Evolutionary conservation across 2,797 vertebrate species (phyloP), one percentile per base, ranked within the genome.

Genomic region (Sus cebifrons): DNA sequence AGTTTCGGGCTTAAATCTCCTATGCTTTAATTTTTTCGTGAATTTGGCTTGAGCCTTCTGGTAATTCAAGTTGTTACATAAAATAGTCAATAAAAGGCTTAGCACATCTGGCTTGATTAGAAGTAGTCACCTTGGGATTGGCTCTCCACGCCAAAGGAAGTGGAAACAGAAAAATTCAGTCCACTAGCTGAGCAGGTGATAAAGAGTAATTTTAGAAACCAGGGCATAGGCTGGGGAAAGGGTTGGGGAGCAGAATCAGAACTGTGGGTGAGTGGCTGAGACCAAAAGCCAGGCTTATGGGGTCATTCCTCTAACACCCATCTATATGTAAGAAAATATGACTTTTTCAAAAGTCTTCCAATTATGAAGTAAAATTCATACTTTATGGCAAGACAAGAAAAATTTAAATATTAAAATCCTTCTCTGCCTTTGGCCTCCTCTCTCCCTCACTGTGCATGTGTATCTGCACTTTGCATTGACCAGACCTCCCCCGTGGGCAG

Each of bases 41-140:
- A 96, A 92, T 96, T 97, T 86, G 68, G 21, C 84, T 96, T 95
- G 87, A 97, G 60, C 44, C 17, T 89, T 92, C n/a, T 86, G 49
- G 9, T 94, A 91, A 96, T 93, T 93, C 75, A 93, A 36, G 70
- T 87, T 92, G 74, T 87, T 96, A 92, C 32, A 92, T 86, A 96
- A 97, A 97, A 93, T 67, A 87, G 85, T 74, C 87, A 95, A 74
- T 97, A 60, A 85, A 87, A 95, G 78, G 89, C 77, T 95, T 77
- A 92, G 92, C n/a, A 74, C 73, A 92, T 83, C 73, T 86, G 84
- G 23, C 67, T 86, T 91, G 64, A 90, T 92, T 83, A 86, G 68
- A 87, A 40, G 74, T 87, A 88, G 62, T 25, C 88, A 12, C 15
- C 6, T 4, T 89, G 82, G n/a, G 32, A 86, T 78, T 95, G 25